Conservation (phyloP, 2,113 vertebrate species). For the Dipodomys ordii region DNA sequence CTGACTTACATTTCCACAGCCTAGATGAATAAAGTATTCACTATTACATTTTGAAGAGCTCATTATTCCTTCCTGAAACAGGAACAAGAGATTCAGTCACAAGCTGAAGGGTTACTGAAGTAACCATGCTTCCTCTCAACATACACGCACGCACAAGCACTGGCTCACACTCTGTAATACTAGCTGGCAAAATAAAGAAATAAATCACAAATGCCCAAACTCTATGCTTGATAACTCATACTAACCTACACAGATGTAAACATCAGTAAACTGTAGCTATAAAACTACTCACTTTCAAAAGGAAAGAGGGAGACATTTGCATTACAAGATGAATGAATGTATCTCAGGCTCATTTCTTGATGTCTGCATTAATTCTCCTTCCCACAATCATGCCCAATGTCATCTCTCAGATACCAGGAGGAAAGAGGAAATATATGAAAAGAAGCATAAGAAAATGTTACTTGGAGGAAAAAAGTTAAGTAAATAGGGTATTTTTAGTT, state of each 20-base stretch:
- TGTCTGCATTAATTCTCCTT: not conserved
- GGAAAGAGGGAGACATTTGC: not conserved
- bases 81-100: constrained; percentile 45
- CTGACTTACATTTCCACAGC: not conserved
- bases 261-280: not conserved
- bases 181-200: not conserved
- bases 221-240: not conserved
- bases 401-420: not conserved
- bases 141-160: not conserved
- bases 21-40: constrained; percentile 48
- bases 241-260: not conserved
- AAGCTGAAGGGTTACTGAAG: not conserved
- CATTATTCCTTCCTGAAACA: not conserved
- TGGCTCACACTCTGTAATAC: not conserved
- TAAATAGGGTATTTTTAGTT: not conserved
- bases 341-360: not conserved
- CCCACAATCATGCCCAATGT: not conserved
- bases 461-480: not conserved
- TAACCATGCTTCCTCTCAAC: not conserved
- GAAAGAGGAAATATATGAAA: not conserved
- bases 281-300: not conserved
- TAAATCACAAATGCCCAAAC: not conserved
- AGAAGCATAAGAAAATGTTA: not conserved
- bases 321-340: not conserved
- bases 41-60: not conserved